Percentiles rank a stretch among this genome's conserved stretches.
phyloP scores from a whole-genome alignment of 2,113 vertebrate species.

The Cyphomyrus discorhynchus region DNA sequence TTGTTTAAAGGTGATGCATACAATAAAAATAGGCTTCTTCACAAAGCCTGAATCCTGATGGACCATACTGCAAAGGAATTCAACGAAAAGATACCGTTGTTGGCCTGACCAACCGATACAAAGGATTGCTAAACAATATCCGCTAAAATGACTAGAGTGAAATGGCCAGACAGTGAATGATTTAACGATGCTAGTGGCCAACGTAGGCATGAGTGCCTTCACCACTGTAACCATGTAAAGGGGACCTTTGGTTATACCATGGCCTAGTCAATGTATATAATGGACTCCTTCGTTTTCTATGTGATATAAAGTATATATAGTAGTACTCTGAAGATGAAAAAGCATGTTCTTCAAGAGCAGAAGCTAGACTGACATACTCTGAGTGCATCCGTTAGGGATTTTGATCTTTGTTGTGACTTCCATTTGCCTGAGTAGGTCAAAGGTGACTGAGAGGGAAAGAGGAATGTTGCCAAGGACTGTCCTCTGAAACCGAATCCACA shows the following conservation, averaged over 20 bases:
- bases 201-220: slow-evolving; percentile 37
- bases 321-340: slow-evolving; percentile 65
- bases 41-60: slow-evolving; percentile 36
- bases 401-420: slow-evolving; percentile 66
- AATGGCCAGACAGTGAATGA: slow-evolving; percentile 37
- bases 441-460: slow-evolving; percentile 42
- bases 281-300: slow-evolving; percentile 67
- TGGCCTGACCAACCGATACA: slow-evolving; percentile 50
- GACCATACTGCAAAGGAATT: slow-evolving; percentile 46
- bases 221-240: slow-evolving; percentile 36
- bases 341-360: slow-evolving; percentile 57
- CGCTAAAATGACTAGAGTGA: slow-evolving; percentile 49
- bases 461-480: slow-evolving; percentile 32
- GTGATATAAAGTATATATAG: slow-evolving; percentile 55
- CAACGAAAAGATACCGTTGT: slow-evolving; percentile 28
- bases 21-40: slow-evolving; percentile 43
- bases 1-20: slow-evolving; percentile 42
- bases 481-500: slow-evolving; percentile 39
- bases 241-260: slow-evolving; percentile 46
- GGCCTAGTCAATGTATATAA: slow-evolving; percentile 64
- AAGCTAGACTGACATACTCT: slow-evolving; percentile 44
- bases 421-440: slow-evolving; percentile 49
- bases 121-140: slow-evolving; percentile 44
- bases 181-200: slow-evolving; percentile 42
- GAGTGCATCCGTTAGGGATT: slow-evolving; percentile 58